These are phyloP conservation scores for Brassicogethes aeneus DNA, from an alignment of 2,888 invertebrate genomes.

Conservation along the genomic window DNA sequence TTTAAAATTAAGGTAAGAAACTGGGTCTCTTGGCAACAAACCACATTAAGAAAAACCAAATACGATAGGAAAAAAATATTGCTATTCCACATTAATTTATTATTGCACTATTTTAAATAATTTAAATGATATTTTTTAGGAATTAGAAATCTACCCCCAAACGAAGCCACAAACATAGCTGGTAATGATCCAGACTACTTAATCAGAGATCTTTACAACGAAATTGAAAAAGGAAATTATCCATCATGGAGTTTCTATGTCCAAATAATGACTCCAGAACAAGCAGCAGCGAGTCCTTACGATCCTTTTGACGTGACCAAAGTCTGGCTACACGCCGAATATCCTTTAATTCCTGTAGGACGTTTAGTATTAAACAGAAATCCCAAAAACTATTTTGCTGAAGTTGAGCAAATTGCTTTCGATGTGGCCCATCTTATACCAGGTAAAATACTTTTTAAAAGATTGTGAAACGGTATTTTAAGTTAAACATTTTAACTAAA, in stretches of 20 bases:
- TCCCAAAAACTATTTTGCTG: slow-evolving; percentile 87
- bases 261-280: slow-evolving; percentile 79
- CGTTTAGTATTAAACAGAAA: slow-evolving; percentile 79
- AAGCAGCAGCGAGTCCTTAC: slow-evolving; percentile 69
- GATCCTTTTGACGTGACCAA: slow-evolving; percentile 94
- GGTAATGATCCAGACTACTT: slow-evolving; percentile 81
- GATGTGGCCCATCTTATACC: slow-evolving; percentile 83
- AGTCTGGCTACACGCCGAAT: slow-evolving; percentile 83
- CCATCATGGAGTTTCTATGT: slow-evolving; percentile 78
- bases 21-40: background rate
- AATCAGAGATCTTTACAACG: slow-evolving; percentile 82
- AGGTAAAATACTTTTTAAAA: too few species aligned
- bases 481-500: slow-evolving; percentile 6
- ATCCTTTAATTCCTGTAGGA: slow-evolving; percentile 82
- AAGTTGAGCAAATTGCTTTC: slow-evolving; percentile 89
- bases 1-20: background rate
- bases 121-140: too few species aligned
- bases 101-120: too few species aligned
- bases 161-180: slow-evolving; percentile 59
- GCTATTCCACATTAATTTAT: too few species aligned
- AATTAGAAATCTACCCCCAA: slow-evolving; percentile 65
- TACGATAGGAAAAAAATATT: too few species aligned
- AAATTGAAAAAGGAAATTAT: slow-evolving; percentile 63
- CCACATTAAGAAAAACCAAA: too few species aligned
- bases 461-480: too few species aligned